Conservation (phyloP, 1,140 invertebrate species). For the Drosophila micromelanica region DNA sequence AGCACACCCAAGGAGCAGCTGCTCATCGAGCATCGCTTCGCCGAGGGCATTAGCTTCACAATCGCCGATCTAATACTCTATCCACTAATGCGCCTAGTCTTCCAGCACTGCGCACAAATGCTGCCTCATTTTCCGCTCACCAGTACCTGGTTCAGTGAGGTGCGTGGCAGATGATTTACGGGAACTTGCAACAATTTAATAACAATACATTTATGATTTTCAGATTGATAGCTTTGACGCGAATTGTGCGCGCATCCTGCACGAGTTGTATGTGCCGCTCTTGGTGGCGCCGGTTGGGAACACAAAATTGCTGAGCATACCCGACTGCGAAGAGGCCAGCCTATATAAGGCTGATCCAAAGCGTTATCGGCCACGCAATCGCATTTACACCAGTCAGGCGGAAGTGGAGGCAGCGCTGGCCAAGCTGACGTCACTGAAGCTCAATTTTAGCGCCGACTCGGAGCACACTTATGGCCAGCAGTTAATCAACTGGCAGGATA, state of each 20-base stretch:
- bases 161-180: not conserved
- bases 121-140: slow-evolving; percentile 87
- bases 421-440: slow-evolving; percentile 71
- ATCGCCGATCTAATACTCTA: slow-evolving; percentile 93
- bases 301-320: slow-evolving; percentile 49
- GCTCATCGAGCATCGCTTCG: slow-evolving; percentile 89
- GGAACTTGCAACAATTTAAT: not conserved
- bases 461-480: slow-evolving; percentile 51
- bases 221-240: slow-evolving; percentile 69
- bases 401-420: slow-evolving; percentile 89
- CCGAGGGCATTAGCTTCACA: slow-evolving; percentile 93
- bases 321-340: slow-evolving; percentile 83
- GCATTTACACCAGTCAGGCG: slow-evolving; percentile 90
- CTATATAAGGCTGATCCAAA: slow-evolving; percentile 92
- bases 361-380: slow-evolving; percentile 89
- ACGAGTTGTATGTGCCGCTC: slow-evolving; percentile 55
- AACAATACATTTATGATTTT: slow-evolving; percentile 3
- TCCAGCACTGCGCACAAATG: slow-evolving; percentile 85
- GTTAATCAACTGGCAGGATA: slow-evolving; percentile 73
- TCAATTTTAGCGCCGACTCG: slow-evolving; percentile 61
- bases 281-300: slow-evolving; percentile 11
- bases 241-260: slow-evolving; percentile 53
- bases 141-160: slow-evolving; percentile 87
- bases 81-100: slow-evolving; percentile 89
- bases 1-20: slow-evolving; percentile 85